phyloP scores from a whole-genome alignment of 2,888 invertebrate genomes.

The Dioctria rufipes region DNA sequence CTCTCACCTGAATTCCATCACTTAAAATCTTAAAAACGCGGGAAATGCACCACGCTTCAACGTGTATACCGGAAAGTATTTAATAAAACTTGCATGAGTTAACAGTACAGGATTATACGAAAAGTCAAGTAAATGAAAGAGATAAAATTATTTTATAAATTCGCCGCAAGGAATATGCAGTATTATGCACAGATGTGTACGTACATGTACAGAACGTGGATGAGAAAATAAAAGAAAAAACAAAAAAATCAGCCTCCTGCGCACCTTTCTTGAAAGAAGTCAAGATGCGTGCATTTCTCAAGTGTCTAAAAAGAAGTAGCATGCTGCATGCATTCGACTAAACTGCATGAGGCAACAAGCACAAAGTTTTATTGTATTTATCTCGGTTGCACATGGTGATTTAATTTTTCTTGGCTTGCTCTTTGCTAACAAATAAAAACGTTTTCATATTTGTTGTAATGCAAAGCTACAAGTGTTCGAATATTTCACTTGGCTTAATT shows the following conservation, averaged over 20 bases:
- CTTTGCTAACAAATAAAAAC: slow-evolving; percentile 12
- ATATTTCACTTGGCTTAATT: slow-evolving; percentile 56
- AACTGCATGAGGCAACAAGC: not conserved
- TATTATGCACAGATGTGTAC: not conserved
- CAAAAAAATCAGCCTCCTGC: slow-evolving; percentile 37
- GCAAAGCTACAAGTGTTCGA: slow-evolving; percentile 23
- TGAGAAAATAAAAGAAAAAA: slow-evolving; percentile 9
- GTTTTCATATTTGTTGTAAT: slow-evolving; percentile 6
- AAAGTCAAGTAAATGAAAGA: not conserved
- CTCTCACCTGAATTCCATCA: slow-evolving; percentile 42
- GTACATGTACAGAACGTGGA: not conserved
- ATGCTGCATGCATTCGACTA: not conserved
- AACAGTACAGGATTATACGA: not conserved
- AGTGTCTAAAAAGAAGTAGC: slow-evolving; percentile 10
- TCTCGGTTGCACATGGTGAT: slow-evolving; percentile 41
- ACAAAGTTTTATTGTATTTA: slow-evolving; percentile 40
- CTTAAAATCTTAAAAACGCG: slow-evolving; percentile 30
- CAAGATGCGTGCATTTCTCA: slow-evolving; percentile 43
- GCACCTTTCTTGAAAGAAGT: slow-evolving; percentile 33
- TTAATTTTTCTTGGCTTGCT: slow-evolving; percentile 29
- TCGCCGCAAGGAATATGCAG: not conserved
- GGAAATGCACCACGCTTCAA: slow-evolving; percentile 28
- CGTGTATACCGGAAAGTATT: slow-evolving; percentile 33
- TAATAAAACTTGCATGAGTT: slow-evolving; percentile 8
- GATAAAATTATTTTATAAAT: slow-evolving; percentile 18